Conservation (phyloP, 1,140 invertebrate genomes). For the Cataglyphis hispanica region DNA sequence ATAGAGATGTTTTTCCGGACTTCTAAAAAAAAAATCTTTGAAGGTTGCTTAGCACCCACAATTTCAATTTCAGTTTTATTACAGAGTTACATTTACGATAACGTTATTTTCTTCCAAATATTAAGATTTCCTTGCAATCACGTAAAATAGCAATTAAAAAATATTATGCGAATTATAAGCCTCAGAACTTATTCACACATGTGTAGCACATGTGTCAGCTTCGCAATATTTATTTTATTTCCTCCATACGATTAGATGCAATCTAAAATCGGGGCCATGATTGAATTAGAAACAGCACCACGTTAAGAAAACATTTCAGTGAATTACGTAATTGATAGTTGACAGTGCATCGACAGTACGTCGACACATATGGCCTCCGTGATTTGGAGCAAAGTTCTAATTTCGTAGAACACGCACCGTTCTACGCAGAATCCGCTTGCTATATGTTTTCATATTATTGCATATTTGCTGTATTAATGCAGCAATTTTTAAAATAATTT, state of each 20-base stretch:
- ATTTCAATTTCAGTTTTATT: neutral
- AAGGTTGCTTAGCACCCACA: neutral
- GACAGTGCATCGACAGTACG: slow-evolving; percentile 68
- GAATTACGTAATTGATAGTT: slow-evolving; percentile 74
- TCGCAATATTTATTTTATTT: slow-evolving; percentile 7
- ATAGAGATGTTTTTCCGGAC: neutral
- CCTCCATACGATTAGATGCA: neutral
- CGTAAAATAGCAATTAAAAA: neutral
- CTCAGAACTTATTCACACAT: neutral
- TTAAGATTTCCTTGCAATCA: neutral
- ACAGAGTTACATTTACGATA: neutral
- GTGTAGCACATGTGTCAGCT: neutral
- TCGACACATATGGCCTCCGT: slow-evolving; percentile 51
- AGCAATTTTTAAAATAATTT: slow-evolving; percentile 2
- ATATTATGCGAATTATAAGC: neutral
- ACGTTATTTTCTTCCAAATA: neutral
- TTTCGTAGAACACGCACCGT: slow-evolving; percentile 73
- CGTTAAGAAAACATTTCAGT: slow-evolving; percentile 52
- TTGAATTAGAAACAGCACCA: neutral
- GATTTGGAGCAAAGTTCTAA: slow-evolving; percentile 82
- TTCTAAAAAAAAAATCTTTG: neutral
- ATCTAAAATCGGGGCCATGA: neutral
- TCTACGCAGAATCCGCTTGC: slow-evolving; percentile 29
- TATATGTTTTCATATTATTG: neutral
- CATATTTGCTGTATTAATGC: too few species aligned